Base-by-base conservation (phyloP, 2,113 vertebrate genomes). In the Cebus imitator region DNA sequence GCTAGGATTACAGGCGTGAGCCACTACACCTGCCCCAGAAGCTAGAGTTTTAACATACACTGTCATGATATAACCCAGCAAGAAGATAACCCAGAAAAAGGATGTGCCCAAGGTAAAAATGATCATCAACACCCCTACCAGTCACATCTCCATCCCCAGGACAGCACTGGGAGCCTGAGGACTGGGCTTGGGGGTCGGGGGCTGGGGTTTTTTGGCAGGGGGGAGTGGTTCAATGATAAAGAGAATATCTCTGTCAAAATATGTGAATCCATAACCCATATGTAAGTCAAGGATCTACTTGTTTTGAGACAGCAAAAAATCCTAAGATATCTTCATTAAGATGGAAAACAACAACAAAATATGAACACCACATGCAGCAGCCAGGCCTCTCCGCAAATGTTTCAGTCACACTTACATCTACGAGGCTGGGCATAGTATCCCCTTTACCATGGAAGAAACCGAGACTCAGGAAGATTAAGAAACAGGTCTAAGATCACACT, bases 331-430 rank as follows among this genome's bases (percentile, higher is more conserved):
- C 70, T 14, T 55, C 79, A 64, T 30, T 76, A 30, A 27, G 27
- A 58, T 4, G 75, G 79, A 80, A 90, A 75, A 43, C 72, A 66
- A 30, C 61, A 70, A 32, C 35, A 27, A 35, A 30, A 11, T 2
- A 13, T 14, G 13, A 0, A 8, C 0, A 0, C 55, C 61, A 40
- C 0, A 3, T 2, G 14, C 35, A 2, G 32, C 0, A 12, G 52
- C 37, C 30, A 13, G 0, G 13, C 37, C 79, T 52, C 40, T 14
- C 61, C 68, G 14, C 18, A 1, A 20, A 25, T 5, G 48, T 3
- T 4, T 12, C 2, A 2, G 43, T 21, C 75, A 12, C 7, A 21
- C 78, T 68, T 1, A 16, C 8, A 45, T 4, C 87, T 11, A 2
- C 21, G 0, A 6, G 20, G 68, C 5, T 6, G 43, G 27, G 43